Evolutionary conservation across 2,113 vertebrate species (phyloP), one percentile per base, ranked within the genome.

Genomic region (Seriola rivoliana): DNA sequence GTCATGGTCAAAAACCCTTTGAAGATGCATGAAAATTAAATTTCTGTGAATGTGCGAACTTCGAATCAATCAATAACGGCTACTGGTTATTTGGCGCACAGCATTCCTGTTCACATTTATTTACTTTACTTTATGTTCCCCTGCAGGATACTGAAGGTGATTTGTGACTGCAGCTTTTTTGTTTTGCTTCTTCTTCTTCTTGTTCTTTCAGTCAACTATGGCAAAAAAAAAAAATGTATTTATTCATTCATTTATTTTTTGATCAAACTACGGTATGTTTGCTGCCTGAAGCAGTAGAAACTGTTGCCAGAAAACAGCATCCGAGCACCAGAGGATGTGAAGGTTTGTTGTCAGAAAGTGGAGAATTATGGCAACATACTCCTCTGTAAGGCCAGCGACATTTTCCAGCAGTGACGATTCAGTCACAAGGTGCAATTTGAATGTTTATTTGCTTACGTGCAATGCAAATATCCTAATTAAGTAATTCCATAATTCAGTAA

Each of bases 121-220:
- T 91, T 87, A 46, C 71, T 73, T 73, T 23, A 32, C 63, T 10
- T 7, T 85, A 42, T 36, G 19, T 80, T 74, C 54, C 77, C 67
- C 54, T 64, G 44, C 11, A n/a, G 79, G 50, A 83, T 65, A 55
- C 73, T 81, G 75, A 68, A 69, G 59, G 58, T 81, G 81, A 91
- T 92, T 89, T 85, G 75, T 82, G 73, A 89, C 74, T 76, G 34
- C 12, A 2, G 77, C 55, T 40, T 80, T 64, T 67, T 78, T 65
- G 48, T 36, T 38, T 5, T 34, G 4, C 34, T 36, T 36, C 34
- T 36, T 36, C 34, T 36, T 36, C 34, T 36, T 4, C 25, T 25
- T 36, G 8, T 42, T 10, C 40, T 42, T 42, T 42, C 40, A 42
- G 34, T 36, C 34, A 5, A 36, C 34, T 36, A 0, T 36, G 34